phyloP scores from a whole-genome alignment of 2,888 invertebrate species.

The Clunio marinus region DNA sequence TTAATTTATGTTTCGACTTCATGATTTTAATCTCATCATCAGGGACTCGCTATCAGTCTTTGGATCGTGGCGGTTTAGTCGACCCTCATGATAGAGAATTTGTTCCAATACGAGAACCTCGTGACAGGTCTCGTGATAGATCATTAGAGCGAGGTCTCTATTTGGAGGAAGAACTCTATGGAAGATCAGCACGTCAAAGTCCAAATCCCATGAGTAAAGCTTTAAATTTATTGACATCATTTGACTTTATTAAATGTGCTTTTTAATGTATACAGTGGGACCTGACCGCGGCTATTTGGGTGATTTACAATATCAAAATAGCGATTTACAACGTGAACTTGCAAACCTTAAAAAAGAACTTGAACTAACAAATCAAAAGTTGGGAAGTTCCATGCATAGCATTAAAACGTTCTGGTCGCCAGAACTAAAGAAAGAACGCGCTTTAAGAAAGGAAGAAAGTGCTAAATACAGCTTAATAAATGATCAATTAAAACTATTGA shows the following conservation, averaged over 20 bases:
- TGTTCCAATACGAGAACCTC: conserved; percentile 74
- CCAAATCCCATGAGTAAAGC: conserved; percentile 58
- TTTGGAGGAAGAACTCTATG: conserved; percentile 66
- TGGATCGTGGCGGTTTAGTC: conserved; percentile 66
- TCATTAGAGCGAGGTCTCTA: conserved; percentile 66
- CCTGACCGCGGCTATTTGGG: conserved; percentile 66
- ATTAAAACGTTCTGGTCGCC: conserved; percentile 99
- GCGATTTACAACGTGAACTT: conserved; percentile 89
- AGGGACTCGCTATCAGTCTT: conserved; percentile 62
- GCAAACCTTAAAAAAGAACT: conserved; percentile 87
- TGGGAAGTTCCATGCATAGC: conserved; percentile 98
- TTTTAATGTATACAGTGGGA: conserved; percentile 39
- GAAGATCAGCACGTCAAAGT: conserved; percentile 65
- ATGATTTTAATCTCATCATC: conserved; percentile 24
- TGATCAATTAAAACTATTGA: conserved; percentile 92
- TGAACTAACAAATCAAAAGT: conserved; percentile 93
- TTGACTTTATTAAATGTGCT: too few species aligned
- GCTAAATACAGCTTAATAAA: conserved; percentile 95
- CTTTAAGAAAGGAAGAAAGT: conserved; percentile 93
- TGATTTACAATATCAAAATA: conserved; percentile 89
- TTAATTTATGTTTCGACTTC: conserved; percentile 14
- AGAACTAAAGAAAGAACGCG: conserved; percentile 96
- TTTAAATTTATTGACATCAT: too few species aligned
- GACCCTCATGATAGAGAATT: conserved; percentile 79
- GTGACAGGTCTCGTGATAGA: conserved; percentile 63